Percentiles rank a stretch among this genome's conserved stretches.
Conservation (phyloP, 2,113 vertebrate species). For the Podarcis raffonei region DNA sequence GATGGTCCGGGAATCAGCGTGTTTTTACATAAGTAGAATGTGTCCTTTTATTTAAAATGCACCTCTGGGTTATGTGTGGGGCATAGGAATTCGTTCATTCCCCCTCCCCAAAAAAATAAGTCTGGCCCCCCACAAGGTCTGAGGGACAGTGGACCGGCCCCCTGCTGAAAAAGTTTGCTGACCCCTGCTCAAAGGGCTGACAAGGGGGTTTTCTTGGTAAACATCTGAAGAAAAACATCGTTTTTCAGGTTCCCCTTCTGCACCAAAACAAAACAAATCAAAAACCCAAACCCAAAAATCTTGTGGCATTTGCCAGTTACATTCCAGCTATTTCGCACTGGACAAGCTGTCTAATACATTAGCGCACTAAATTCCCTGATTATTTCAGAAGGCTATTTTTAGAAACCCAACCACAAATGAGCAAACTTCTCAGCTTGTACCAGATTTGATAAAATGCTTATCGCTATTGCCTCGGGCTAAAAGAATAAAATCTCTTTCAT, state of each 20-base stretch:
- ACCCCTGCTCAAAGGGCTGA: background rate
- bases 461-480: background rate
- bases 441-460: constrained; percentile 29
- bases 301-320: constrained; percentile 26
- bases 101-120: too few species aligned
- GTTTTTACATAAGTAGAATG: too few species aligned
- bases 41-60: too few species aligned
- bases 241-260: background rate
- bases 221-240: background rate
- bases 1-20: too few species aligned
- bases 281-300: too few species aligned
- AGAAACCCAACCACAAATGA: constrained; percentile 4
- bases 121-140: too few species aligned
- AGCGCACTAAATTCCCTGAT: background rate
- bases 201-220: background rate
- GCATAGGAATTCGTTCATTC: too few species aligned
- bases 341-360: background rate
- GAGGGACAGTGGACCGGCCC: too few species aligned
- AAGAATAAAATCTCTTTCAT: background rate
- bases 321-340: constrained; percentile 9
- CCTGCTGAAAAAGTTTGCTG: too few species aligned
- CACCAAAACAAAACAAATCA: constrained; percentile 13
- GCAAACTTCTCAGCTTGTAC: background rate
- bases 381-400: background rate
- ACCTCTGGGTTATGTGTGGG: too few species aligned